Conservation (phyloP, 2,797 vertebrate genomes). For the Chaetodon trifasciatus region DNA sequence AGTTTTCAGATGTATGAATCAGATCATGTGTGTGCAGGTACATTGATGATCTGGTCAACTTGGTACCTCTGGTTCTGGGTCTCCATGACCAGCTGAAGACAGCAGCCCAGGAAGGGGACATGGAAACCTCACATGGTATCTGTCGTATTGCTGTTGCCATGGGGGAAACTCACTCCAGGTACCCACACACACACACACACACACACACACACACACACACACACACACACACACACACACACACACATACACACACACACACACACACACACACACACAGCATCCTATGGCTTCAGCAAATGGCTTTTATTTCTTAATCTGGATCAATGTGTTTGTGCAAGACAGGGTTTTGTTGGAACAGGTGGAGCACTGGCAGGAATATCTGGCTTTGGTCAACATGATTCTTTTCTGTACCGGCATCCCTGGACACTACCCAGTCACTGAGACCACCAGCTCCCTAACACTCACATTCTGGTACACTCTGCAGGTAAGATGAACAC, state of each 20-base stretch:
- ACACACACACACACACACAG: background rate
- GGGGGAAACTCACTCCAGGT: constrained; percentile 98
- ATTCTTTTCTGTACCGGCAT: constrained; percentile 98
- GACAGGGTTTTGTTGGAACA: constrained; percentile 94
- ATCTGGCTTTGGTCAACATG: constrained; percentile 97
- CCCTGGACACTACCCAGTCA: constrained; percentile 97
- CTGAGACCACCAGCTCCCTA: constrained; percentile 96
- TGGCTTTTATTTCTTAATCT: constrained; percentile 19
- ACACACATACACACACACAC: constrained; percentile 23
- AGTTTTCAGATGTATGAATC: constrained; percentile 12
- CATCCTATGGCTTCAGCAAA: background rate
- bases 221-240: constrained; percentile 23
- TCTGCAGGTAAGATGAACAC: constrained; percentile 86
- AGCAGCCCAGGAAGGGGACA: constrained; percentile 92
- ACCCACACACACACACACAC: constrained; percentile 23
- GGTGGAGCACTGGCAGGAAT: constrained; percentile 96
- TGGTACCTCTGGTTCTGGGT: constrained; percentile 92
- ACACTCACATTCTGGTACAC: constrained; percentile 99
- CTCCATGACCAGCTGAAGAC: constrained; percentile 94
- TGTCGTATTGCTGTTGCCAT: constrained; percentile 95
- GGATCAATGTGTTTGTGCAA: constrained; percentile 35
- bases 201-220: background rate
- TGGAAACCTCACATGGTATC: constrained; percentile 97
- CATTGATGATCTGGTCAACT: constrained; percentile 90
- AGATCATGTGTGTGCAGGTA: constrained; percentile 84